phyloP scores from a whole-genome alignment of 2,888 invertebrate species.

The Julus scandinavius region DNA sequence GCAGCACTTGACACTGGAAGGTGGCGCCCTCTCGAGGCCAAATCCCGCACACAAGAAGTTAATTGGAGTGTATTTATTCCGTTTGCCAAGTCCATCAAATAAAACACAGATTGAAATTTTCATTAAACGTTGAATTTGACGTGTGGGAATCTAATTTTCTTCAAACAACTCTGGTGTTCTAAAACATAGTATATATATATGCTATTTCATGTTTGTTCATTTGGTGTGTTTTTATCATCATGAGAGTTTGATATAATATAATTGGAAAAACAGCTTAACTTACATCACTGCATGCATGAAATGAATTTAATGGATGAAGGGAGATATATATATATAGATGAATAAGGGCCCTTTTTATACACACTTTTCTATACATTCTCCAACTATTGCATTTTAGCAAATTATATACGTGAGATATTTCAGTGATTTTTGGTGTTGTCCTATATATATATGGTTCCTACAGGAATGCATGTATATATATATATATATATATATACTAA shows the following conservation, averaged over 20 bases:
- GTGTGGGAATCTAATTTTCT: slow-evolving; percentile 1
- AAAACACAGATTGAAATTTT: slow-evolving; percentile 2
- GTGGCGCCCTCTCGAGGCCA: too few relatives aligned
- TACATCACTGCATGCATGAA: not conserved
- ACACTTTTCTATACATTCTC: not conserved
- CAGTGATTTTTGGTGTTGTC: not conserved
- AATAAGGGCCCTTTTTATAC: not conserved
- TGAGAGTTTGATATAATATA: not conserved
- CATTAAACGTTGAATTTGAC: not conserved
- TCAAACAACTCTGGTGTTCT: too few relatives aligned
- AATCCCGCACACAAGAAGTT: not conserved
- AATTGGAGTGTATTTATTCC: not conserved
- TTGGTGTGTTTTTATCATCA: not conserved
- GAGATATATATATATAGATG: too few relatives aligned
- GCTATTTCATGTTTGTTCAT: too few relatives aligned
- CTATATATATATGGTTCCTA: not conserved
- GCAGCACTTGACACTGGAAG: too few relatives aligned
- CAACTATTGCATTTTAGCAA: not conserved
- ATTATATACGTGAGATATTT: not conserved
- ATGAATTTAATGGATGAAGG: not conserved
- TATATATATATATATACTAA: too few relatives aligned
- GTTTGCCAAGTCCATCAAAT: not conserved
- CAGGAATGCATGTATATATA: too few relatives aligned
- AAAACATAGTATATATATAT: too few relatives aligned
- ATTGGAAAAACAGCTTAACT: slow-evolving; percentile 18